Base-by-base conservation (phyloP, 2,888 invertebrate species). In the Lissocephala sabroskyi region DNA sequence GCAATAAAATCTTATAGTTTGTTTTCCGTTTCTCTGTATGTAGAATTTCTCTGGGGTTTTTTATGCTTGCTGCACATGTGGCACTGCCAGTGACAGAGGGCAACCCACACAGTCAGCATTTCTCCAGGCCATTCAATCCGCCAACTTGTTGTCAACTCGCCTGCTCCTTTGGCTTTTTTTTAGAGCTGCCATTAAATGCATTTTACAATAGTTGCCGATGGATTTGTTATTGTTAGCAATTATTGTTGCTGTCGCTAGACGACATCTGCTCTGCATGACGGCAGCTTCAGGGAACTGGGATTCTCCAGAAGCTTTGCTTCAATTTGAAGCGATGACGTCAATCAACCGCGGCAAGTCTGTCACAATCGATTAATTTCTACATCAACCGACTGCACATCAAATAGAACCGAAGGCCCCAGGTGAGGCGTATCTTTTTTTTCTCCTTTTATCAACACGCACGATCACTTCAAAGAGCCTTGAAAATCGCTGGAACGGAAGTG, bases 361-460 rank as follows among this genome's bases (percentile, higher is more conserved):
- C 70, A 70, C 76, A 70, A 75, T 75, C 73, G 71, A 75, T 70
- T 70, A 70, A 75, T 70, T 67, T 73, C 73, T 63, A 56, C 60
- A 74, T 74, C 60, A 74, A 60, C 70, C 45, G 62, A 51, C 10
- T 28, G 52, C 65, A 63, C 66, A 66, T 68, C 71, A 70, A 66
- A 74, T 60, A 61, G 35, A 52, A 40, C 56, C 29, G 47, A 41
- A 57, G 56, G 60, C 42, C 56, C 50, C 46, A 33, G 41, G 48
- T 48, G 67, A 58, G 67, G 65, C 59, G 59, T 54, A 67, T 59
- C 67, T 56, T 35, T 49, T 39, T 16, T 46, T 45, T 56, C 62
- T 59, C 52, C 67, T 70, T 68, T 68, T 70, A 68, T 68, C 68
- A 70, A 71, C 67, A 71, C 71, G 71, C 75, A 74, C 68, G 75